phyloP scores from a whole-genome alignment of 2,113 vertebrate genomes.

The Thamnophis sirtalis region DNA sequence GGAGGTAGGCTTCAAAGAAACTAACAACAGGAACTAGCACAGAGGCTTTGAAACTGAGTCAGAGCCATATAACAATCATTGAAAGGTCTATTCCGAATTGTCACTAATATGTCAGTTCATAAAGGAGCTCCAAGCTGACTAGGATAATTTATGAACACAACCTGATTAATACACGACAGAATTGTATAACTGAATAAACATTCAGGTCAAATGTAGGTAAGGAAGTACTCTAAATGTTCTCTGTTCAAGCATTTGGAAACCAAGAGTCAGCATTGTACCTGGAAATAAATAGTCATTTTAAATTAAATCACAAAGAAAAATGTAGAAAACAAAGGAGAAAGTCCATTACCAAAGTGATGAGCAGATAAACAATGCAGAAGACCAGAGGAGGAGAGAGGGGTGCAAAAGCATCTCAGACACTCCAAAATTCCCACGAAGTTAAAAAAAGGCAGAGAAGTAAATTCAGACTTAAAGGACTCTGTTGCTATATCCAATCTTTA shows the following conservation, averaged over 20 bases:
- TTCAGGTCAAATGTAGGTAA: background rate
- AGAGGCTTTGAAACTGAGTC: background rate
- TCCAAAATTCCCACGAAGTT: background rate
- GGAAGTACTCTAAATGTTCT: background rate
- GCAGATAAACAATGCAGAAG: background rate
- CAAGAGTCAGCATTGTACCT: background rate
- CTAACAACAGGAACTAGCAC: background rate
- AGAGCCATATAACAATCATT: background rate
- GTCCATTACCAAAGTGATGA: background rate
- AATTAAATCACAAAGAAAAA: background rate
- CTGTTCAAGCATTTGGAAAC: background rate
- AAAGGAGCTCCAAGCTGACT: background rate
- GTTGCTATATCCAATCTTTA: background rate
- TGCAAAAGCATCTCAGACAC: background rate
- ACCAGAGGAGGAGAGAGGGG: background rate
- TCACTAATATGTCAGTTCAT: background rate
- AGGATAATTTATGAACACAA: background rate
- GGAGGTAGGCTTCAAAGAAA: background rate
- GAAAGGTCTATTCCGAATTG: background rate
- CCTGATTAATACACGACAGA: background rate
- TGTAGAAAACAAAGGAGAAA: background rate
- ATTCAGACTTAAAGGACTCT: background rate
- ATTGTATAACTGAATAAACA: background rate
- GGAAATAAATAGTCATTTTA: background rate
- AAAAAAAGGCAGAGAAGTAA: background rate